Base-by-base conservation (phyloP, 2,113 vertebrate species). In the Pagrus major region DNA sequence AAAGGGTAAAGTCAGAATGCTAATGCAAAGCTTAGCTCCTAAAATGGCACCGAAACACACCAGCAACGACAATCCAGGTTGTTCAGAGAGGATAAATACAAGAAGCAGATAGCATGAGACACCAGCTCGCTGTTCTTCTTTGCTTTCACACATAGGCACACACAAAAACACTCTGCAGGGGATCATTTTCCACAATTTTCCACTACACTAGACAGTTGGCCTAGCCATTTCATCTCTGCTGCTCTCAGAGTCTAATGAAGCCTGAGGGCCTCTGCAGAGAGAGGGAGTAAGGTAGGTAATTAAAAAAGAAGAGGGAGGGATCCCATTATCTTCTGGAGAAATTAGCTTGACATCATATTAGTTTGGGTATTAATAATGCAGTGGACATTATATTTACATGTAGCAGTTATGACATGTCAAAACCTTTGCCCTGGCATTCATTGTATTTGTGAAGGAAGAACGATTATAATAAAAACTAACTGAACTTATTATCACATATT, bases 111-210 rank as follows among this genome's bases (percentile, higher is more conserved):
- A 46, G 54, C 42, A 52, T 55, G 37, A 71, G 59, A 86, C 5
- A 52, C 71, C 44, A 54, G 46, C 65, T 56, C 21, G 10, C 56
- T 72, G 61, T 70, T 70, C 21, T 65, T 74, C 71, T 52, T 18
- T 61, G 60, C 11, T n/a, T 35, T 25, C 21, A 14, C 39, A 42
- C 14, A 46, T 29, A 64, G 41, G 42, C 35, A 23, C 47, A 54
- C n/a, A 46, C 71, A 69, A 9, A 66, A 18, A 39, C 77, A 35
- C 59, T 18, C 76, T 76, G 64, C 29, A 73, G 73, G 65, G 64
- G 27, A 87, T 86, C 56, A 68, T 81, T 86, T 86, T 84, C 58
- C 59, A 78, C 58, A 35, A 79, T 80, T 90, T 89, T 85, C 76
- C 72, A 83, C 78, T 55, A 84, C 39, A 76, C 63, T 70, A 71